Conservation (phyloP, 2,888 invertebrate species). For the Agrilus mali region DNA sequence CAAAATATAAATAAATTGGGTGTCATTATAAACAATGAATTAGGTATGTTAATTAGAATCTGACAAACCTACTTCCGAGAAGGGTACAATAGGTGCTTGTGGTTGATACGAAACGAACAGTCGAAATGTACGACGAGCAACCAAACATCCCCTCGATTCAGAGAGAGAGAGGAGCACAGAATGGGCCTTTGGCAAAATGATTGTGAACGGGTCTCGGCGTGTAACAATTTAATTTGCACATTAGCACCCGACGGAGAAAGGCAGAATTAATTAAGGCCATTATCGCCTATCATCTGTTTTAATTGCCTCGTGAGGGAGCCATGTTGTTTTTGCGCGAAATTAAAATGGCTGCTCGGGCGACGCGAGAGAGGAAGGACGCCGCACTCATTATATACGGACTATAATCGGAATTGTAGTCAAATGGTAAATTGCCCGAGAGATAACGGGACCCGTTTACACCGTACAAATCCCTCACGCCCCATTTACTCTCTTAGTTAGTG, state of each 20-base stretch:
- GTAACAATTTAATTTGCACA: conserved; percentile 40
- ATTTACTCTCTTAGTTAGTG: conserved; percentile 43
- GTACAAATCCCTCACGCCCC: conserved; percentile 18
- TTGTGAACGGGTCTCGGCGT: conserved; percentile 31
- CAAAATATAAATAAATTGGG: no score
- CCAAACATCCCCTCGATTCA: neutral
- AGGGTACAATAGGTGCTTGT: no score
- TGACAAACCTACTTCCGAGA: no score
- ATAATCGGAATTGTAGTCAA: conserved; percentile 36
- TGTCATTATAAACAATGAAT: no score
- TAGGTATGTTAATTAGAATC: no score
- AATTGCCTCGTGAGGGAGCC: conserved; percentile 36
- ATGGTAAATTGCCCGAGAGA: conserved; percentile 37
- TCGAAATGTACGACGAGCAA: no score
- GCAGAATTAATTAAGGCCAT: conserved; percentile 39
- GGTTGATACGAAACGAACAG: no score
- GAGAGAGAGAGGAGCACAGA: conserved; percentile 3
- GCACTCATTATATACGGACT: conserved; percentile 33
- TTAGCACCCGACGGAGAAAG: conserved; percentile 37
- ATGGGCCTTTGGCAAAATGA: conserved; percentile 9
- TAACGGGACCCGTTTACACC: conserved; percentile 29
- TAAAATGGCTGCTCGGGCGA: conserved; percentile 34
- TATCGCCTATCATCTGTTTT: conserved; percentile 40
- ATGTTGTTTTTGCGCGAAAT: conserved; percentile 38
- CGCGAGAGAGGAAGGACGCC: conserved; percentile 27